Evolutionary conservation across 2,888 invertebrate genomes (phyloP).

Genomic region (Thyatira batis): DNA sequence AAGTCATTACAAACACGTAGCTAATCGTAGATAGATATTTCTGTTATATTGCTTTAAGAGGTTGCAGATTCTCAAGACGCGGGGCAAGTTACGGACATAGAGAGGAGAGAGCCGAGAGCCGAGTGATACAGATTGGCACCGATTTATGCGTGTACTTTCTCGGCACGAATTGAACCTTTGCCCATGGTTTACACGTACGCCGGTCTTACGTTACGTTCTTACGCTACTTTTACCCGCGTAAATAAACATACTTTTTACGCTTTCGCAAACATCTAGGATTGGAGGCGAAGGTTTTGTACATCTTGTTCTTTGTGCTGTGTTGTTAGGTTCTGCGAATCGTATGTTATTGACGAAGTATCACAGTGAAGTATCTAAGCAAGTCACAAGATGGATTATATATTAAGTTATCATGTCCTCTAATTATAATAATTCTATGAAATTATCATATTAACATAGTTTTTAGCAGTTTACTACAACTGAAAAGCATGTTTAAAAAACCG

Average conservation of each 20-base stretch:
- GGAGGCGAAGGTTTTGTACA: constrained; percentile 41
- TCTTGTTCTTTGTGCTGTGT: constrained; percentile 32
- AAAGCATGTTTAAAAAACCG: background rate
- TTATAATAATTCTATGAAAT: too few species aligned
- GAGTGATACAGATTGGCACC: constrained; percentile 49
- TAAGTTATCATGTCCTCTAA: too few species aligned
- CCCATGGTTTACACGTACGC: constrained; percentile 6
- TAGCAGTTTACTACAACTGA: background rate
- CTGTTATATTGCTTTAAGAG: constrained; percentile 13
- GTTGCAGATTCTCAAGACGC: constrained; percentile 13
- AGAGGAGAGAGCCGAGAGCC: constrained; percentile 4
- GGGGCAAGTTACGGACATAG: constrained; percentile 16
- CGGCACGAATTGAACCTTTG: constrained; percentile 26
- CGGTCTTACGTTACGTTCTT: constrained; percentile 18
- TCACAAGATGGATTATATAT: background rate
- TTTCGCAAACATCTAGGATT: constrained; percentile 45
- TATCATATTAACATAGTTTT: too few species aligned
- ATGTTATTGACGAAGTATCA: background rate
- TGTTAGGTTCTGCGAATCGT: constrained; percentile 11
- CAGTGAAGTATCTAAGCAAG: too few species aligned
- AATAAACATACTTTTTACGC: constrained; percentile 18
- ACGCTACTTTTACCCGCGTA: constrained; percentile 20
- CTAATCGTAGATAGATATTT: too few species aligned
- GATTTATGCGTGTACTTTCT: constrained; percentile 44
- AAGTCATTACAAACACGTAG: too few species aligned